Base-by-base conservation (phyloP, 1,140 invertebrate genomes). In the Sycobia sp. region DNA sequence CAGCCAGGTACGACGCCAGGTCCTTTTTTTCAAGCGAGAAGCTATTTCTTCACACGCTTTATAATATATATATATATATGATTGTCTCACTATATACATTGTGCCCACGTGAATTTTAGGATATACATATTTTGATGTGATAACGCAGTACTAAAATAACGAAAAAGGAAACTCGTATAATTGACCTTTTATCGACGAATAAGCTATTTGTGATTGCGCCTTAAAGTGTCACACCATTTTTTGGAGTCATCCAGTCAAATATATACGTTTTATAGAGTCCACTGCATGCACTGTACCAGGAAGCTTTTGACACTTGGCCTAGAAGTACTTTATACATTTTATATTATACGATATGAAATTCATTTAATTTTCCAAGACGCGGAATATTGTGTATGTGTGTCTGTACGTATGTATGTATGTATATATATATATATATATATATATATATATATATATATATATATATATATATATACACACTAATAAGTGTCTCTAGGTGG, bases 1-100 rank as follows among this genome's bases (percentile, higher is more conserved):
- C 81, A 88, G 89, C 70, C 88, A 90, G 85, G 86, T 88, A 81
- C 71, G 74, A 73, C 25, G 60, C 47, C 22, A n/a, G 53, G 49
- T 46, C 59, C 39, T n/a, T n/a, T 54, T 46, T 46, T 53, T 61
- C 47, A 43, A 46, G 29, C 50, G 16, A 53, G 25, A 41, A 43
- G 34, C 36, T n/a, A n/a, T 54, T 46, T 46, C 50, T 54, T 46
- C 32, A 51, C 51, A 9, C 46, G 59, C 59, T 62, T 62, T 54
- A 16, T 62, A 53, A 16, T n/a, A n/a, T n/a, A n/a, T n/a, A n/a
- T n/a, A n/a, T n/a, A n/a, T n/a, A n/a, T n/a, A n/a, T n/a, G n/a
- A n/a, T 44, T 54, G 49, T 62, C 46, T 54, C 32, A 54, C 41
- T 38, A 27, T 36, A 46, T 27, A 32, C 29, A 32, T 32, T 32